A percentile compares a stretch with the other conserved stretches of the same genome.
phyloP scores from a whole-genome alignment of 1,140 invertebrate genomes.

The Heliconius congener region DNA sequence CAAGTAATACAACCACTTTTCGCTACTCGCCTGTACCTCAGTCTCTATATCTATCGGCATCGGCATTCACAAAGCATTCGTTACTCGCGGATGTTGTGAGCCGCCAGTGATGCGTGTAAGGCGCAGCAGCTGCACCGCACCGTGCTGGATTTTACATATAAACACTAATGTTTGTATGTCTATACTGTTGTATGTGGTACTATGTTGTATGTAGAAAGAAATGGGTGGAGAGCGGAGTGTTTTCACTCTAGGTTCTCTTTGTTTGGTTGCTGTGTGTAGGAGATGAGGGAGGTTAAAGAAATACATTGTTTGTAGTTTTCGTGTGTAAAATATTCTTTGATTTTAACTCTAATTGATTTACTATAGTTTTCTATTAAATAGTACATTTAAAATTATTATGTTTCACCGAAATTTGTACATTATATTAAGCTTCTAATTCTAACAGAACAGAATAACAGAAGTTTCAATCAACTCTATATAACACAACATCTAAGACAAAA shows the following conservation, averaged over 20 bases:
- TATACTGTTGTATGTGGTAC: neutral
- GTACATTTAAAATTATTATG: neutral
- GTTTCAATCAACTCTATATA: conserved; percentile 28
- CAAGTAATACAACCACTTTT: neutral
- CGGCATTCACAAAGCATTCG: conserved; percentile 76
- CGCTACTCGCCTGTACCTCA: conserved; percentile 42
- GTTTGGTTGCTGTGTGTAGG: no score
- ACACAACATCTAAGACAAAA: conserved; percentile 32
- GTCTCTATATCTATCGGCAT: conserved; percentile 44
- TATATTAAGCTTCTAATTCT: neutral
- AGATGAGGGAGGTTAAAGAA: no score
- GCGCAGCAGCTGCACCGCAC: conserved; percentile 60
- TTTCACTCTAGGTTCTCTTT: no score
- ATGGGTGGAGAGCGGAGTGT: neutral
- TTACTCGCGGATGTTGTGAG: conserved; percentile 69
- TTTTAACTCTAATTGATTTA: no score
- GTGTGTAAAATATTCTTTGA: no score
- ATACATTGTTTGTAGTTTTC: no score
- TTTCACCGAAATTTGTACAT: neutral
- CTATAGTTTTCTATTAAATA: no score
- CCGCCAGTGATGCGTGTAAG: conserved; percentile 72
- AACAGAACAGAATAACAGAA: neutral
- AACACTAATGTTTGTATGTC: conserved; percentile 24
- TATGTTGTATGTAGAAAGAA: neutral
- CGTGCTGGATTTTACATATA: conserved; percentile 20